phyloP scores from a whole-genome alignment of 1,140 invertebrate genomes.

The Venturia canescens region DNA sequence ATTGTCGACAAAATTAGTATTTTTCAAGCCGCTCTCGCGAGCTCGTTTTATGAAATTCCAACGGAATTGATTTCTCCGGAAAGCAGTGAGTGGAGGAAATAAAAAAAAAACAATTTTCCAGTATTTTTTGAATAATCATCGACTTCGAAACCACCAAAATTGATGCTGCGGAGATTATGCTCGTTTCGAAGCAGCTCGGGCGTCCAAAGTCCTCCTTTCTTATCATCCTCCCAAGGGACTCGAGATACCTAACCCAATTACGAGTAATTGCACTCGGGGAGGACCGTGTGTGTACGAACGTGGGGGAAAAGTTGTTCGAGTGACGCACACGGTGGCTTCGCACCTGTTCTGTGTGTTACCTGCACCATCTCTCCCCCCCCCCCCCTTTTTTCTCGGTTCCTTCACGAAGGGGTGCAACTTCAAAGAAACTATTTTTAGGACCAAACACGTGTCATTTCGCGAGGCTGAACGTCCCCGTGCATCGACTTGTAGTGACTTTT shows the following conservation, averaged over 20 bases:
- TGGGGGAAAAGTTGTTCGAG: conserved; percentile 19
- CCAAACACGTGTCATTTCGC: conserved; percentile 4
- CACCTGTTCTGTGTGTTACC: background rate
- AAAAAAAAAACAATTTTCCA: background rate
- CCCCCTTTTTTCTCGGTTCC: too few species aligned
- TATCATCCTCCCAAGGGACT: conserved; percentile 45
- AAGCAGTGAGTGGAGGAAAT: too few species aligned
- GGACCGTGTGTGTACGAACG: conserved; percentile 9
- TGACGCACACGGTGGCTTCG: conserved; percentile 36
- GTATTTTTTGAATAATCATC: background rate
- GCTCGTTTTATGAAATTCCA: too few species aligned
- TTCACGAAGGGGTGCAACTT: conserved; percentile 30
- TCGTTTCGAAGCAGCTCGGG: background rate
- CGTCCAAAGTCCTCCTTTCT: background rate
- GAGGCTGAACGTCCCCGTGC: background rate
- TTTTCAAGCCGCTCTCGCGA: too few species aligned
- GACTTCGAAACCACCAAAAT: background rate
- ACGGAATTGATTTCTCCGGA: too few species aligned
- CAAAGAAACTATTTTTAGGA: conserved; percentile 64
- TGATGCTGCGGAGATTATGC: background rate
- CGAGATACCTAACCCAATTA: conserved; percentile 58
- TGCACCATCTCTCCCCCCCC: background rate
- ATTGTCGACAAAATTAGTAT: too few species aligned
- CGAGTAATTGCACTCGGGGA: conserved; percentile 50
- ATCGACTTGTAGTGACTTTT: background rate